A percentile compares a stretch with the other conserved stretches of the same genome.
Evolutionary conservation across 2,113 vertebrate species (phyloP).

Genomic region (Bubalus kerabau): DNA sequence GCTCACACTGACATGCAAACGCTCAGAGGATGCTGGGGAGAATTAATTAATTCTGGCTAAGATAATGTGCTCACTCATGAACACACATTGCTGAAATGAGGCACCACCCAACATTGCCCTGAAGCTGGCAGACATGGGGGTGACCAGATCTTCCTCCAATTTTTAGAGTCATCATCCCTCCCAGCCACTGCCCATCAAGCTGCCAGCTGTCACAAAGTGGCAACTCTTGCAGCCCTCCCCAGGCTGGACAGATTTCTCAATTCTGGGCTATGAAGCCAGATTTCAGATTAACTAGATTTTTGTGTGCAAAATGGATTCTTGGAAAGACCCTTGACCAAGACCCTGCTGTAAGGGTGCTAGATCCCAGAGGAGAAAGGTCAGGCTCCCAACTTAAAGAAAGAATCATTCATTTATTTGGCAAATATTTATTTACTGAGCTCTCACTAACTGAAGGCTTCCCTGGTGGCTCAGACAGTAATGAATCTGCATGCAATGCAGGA

Average conservation of each 20-base stretch:
- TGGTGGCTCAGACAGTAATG: not conserved
- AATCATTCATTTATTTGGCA: not conserved
- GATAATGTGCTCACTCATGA: not conserved
- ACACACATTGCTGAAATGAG: not conserved
- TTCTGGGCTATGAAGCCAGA: not conserved
- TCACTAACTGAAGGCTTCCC: not conserved
- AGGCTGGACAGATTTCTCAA: not conserved
- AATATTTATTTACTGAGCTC: not conserved
- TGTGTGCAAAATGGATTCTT: not conserved
- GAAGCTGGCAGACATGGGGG: not conserved
- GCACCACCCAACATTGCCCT: not conserved
- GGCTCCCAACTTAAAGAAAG: not conserved
- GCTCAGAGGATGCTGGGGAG: not conserved
- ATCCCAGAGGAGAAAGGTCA: not conserved
- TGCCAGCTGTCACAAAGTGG: not conserved
- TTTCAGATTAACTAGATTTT: not conserved
- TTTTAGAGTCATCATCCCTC: not conserved
- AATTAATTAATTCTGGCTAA: not conserved
- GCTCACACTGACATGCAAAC: not conserved
- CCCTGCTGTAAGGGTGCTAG: rapidly evolving
- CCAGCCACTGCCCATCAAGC: not conserved
- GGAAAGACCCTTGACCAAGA: not conserved
- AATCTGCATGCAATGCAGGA: not conserved
- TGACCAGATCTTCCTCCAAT: not conserved
- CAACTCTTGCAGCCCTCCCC: not conserved